These are phyloP conservation scores for Danio aesculapii DNA, from an alignment of 2,797 vertebrate species.

Conservation along the genomic window DNA sequence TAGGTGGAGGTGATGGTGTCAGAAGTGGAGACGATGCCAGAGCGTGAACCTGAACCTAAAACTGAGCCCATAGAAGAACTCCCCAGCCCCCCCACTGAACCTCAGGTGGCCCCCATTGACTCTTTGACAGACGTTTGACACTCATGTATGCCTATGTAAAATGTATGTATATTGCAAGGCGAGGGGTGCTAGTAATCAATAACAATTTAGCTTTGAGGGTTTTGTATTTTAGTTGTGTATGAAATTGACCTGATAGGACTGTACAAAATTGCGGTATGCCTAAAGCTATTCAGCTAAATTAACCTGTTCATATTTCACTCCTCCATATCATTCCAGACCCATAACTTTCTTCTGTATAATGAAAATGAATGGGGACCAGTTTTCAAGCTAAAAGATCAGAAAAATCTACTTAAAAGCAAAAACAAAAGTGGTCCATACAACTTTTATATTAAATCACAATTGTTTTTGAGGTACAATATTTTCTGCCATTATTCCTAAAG, in stretches of 20 bases:
- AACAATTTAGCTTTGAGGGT: not conserved
- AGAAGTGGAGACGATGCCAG: conserved; percentile 64
- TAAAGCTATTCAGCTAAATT: not conserved
- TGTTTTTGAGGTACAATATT: not conserved
- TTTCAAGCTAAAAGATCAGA: not conserved
- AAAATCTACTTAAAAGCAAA: not conserved
- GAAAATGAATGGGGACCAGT: not conserved
- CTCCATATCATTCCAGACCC: not conserved
- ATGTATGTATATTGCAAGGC: conserved; percentile 17
- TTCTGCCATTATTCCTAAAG: not conserved
- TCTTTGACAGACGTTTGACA: conserved; percentile 58
- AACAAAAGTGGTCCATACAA: not conserved
- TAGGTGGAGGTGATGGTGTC: conserved; percentile 78
- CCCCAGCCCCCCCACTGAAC: conserved; percentile 77
- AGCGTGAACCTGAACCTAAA: conserved; percentile 5
- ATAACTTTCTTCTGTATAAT: not conserved
- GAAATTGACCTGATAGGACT: conserved; percentile 1
- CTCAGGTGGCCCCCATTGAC: conserved; percentile 81
- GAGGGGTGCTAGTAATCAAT: not conserved
- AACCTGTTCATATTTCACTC: not conserved
- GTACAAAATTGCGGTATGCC: not conserved
- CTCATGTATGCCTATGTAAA: conserved; percentile 8
- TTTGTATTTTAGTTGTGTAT: conserved; percentile 16
- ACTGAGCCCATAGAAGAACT: conserved; percentile 67
- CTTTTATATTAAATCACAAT: not conserved